Evolutionary conservation across 2,888 invertebrate genomes (phyloP), one percentile per base, ranked within the genome.

Genomic region (Pemphredon lugubris): DNA sequence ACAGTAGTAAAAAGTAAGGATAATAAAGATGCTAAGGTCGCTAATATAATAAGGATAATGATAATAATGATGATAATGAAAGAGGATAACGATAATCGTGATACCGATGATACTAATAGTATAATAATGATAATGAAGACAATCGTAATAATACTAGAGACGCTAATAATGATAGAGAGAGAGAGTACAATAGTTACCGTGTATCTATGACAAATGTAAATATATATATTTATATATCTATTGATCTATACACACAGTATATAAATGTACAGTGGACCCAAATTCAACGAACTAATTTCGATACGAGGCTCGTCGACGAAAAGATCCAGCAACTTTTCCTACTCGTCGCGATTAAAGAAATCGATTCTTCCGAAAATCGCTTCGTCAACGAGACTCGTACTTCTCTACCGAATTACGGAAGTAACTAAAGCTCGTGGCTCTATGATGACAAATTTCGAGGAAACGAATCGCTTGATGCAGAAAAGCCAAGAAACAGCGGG

Each of bases 191-290:
- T 54, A 72, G 57, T 69, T 60, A 76, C 50, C 69, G 66, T 53
- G 44, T 48, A 63, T 68, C 53, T 57, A 59, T 50, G 47, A 51
- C 42, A 55, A 58, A 69, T 69, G 48, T 58, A 59, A 23, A 57
- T 40, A 40, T 53, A 60, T 54, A 66, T 6, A 54, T n/a, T n/a
- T n/a, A n/a, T 23, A 69, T 39, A 37, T 32, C 42, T 47, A 61
- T 40, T 54, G 37, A 65, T 51, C 45, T 70, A 66, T 70, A 61
- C 74, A 77, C 23, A 76, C 58, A 59, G 30, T 61, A 54, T 58
- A 63, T 63, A 53, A 13, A 50, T 23, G 68, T 51, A 64, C 37
- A 37, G 37, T 66, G 34, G 58, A 59, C 66, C 42, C 59, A 37
- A 45, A 42, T 18, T 66, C 39, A 55, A 26, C 4, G 26, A 26